Percentiles rank a stretch among this genome's conserved stretches.
Evolutionary conservation across 2,797 vertebrate genomes (phyloP).

Genomic region (Monodelphis domestica): DNA sequence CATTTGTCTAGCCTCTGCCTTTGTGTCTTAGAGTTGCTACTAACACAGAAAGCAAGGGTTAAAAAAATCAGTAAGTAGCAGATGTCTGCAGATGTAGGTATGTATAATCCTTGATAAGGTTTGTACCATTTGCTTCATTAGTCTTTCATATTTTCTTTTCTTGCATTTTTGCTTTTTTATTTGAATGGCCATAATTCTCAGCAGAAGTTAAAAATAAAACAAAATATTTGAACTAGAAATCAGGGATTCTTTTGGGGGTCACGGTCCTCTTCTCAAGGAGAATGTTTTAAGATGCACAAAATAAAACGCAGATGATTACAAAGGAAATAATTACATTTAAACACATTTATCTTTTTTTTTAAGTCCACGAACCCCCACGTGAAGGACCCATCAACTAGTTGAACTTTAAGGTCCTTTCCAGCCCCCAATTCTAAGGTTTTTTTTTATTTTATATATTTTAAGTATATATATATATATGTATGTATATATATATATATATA

Average conservation of each 20-base stretch:
- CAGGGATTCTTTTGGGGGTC: neutral
- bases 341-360: neutral
- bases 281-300: neutral
- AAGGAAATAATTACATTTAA: neutral
- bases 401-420: neutral
- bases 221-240: neutral
- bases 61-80: neutral
- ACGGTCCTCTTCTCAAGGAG: neutral
- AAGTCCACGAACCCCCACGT: neutral
- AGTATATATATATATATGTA: too few species aligned
- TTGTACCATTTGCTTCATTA: neutral
- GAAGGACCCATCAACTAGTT: neutral
- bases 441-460: too few species aligned
- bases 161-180: neutral
- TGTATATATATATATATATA: too few species aligned
- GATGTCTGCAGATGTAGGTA: neutral
- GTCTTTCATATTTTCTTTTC: neutral
- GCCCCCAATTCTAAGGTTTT: neutral
- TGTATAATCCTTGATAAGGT: neutral
- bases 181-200: neutral
- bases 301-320: neutral
- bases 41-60: too few species aligned
- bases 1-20: too few species aligned
- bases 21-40: too few species aligned
- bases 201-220: neutral